Conservation (phyloP, 2,113 vertebrate species). For the Trichomycterus rosablanca region DNA sequence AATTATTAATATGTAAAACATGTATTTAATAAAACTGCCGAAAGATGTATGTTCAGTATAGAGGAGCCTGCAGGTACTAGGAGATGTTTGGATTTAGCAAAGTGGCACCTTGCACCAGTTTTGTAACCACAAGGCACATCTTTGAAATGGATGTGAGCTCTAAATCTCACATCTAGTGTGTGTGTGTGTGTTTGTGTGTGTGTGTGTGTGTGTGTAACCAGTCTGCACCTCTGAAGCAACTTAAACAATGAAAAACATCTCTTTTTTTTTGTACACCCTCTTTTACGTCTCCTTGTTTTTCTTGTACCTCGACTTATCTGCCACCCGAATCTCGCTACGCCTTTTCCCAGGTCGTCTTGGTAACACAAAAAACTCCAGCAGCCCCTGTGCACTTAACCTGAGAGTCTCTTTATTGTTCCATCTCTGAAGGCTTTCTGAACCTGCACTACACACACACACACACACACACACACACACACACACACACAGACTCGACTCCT, state of each 20-base stretch:
- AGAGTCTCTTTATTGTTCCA: slow-evolving; percentile 59
- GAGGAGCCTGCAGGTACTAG: slow-evolving; percentile 15
- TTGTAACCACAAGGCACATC: slow-evolving; percentile 26
- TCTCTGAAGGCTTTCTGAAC: slow-evolving; percentile 58
- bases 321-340: slow-evolving; percentile 66
- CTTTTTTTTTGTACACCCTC: too few species aligned
- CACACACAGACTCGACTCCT: slow-evolving; percentile 14
- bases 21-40: too few species aligned
- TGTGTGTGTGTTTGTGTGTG: slow-evolving; percentile 5
- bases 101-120: slow-evolving; percentile 38
- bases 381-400: slow-evolving; percentile 48
- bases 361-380: slow-evolving; percentile 57
- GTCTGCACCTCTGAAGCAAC: slow-evolving; percentile 16
- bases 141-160: slow-evolving; percentile 20
- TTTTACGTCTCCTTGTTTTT: slow-evolving; percentile 25
- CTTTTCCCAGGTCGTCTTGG: slow-evolving; percentile 63
- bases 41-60: too few species aligned
- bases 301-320: slow-evolving; percentile 53
- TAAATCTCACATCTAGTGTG: too few species aligned
- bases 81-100: slow-evolving; percentile 5
- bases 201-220: slow-evolving; percentile 9
- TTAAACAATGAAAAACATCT: slow-evolving; percentile 15
- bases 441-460: slow-evolving; percentile 11
- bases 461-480: slow-evolving; percentile 10
- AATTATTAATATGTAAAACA: too few species aligned